A percentile compares a stretch with the other conserved stretches of the same genome.
Conservation (phyloP, 2,888 invertebrate genomes). For the Drosophila nr. perissopoda region DNA sequence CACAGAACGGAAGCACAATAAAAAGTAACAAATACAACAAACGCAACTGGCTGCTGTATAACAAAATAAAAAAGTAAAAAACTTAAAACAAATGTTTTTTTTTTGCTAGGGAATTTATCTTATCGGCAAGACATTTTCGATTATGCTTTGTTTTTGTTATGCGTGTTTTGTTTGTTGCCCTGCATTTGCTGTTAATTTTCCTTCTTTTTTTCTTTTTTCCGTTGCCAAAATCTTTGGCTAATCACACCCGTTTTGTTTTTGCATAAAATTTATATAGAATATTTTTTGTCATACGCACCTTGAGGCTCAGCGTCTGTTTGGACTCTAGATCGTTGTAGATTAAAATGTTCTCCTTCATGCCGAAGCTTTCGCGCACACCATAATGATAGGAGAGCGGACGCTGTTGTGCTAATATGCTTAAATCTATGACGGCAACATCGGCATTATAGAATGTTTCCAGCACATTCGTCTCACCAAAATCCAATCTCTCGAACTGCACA, state of each 20-base stretch:
- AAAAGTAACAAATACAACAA: conserved; percentile 30
- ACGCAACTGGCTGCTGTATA: conserved; percentile 47
- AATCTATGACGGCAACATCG: conserved; percentile 97
- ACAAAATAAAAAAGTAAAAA: conserved; percentile 14
- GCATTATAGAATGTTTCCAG: conserved; percentile 99
- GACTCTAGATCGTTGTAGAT: conserved; percentile 95
- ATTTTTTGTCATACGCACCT: conserved; percentile 87
- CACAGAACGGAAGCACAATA: conserved; percentile 56
- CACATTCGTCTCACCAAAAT: conserved; percentile 98
- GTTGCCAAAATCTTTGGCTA: conserved; percentile 1
- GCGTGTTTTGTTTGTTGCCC: conserved; percentile 17
- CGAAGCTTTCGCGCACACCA: conserved; percentile 98
- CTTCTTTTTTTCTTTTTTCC: not conserved
- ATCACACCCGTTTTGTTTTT: conserved; percentile 50
- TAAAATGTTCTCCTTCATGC: conserved; percentile 97
- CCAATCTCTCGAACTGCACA: conserved; percentile 95
- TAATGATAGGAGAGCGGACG: conserved; percentile 97
- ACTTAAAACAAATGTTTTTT: conserved; percentile 23
- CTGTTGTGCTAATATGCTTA: conserved; percentile 96
- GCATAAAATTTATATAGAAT: not conserved
- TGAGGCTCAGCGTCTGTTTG: conserved; percentile 94
- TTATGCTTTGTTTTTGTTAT: conserved; percentile 46
- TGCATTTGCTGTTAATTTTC: conserved; percentile 24
- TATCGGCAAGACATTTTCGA: conserved; percentile 58
- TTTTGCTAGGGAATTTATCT: conserved; percentile 62